Evolutionary conservation across 2,113 vertebrate genomes (phyloP).

Genomic region (Sterrhoptilus dennistouni): DNA sequence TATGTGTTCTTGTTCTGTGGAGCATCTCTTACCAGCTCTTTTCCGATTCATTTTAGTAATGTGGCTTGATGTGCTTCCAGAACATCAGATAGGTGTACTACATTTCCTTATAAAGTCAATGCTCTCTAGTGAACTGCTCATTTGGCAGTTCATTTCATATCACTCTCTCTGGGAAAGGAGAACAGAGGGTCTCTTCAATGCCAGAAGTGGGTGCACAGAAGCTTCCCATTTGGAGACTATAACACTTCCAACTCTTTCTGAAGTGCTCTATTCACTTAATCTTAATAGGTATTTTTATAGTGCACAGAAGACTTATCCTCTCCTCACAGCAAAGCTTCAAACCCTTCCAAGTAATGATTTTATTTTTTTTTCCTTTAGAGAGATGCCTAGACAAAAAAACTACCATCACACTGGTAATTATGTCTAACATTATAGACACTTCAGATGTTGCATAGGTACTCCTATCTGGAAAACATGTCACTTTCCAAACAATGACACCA

Average conservation of each 20-base stretch:
- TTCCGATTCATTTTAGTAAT: neutral
- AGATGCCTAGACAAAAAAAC: neutral
- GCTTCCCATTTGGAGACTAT: neutral
- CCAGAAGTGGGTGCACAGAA: neutral
- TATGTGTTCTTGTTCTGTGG: neutral
- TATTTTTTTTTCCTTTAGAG: neutral
- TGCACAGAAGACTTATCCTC: neutral
- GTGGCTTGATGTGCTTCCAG: neutral
- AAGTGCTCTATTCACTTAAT: neutral
- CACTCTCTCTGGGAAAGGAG: neutral
- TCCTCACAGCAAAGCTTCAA: neutral
- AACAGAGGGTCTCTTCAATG: neutral
- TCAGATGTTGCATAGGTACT: neutral
- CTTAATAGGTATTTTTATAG: neutral
- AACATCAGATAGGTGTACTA: neutral
- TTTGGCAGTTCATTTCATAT: neutral
- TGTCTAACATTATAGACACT: neutral
- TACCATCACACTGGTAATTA: neutral
- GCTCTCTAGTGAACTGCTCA: neutral
- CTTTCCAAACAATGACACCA: neutral
- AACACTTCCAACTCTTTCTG: neutral
- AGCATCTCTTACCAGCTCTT: neutral
- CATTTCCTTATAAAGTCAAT: neutral
- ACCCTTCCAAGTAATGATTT: neutral
- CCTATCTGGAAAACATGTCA: neutral